A percentile compares a stretch with the other conserved stretches of the same genome.
These are phyloP conservation scores for Sinelater perroti DNA, from an alignment of 2,888 invertebrate species.

Conservation along the genomic window DNA sequence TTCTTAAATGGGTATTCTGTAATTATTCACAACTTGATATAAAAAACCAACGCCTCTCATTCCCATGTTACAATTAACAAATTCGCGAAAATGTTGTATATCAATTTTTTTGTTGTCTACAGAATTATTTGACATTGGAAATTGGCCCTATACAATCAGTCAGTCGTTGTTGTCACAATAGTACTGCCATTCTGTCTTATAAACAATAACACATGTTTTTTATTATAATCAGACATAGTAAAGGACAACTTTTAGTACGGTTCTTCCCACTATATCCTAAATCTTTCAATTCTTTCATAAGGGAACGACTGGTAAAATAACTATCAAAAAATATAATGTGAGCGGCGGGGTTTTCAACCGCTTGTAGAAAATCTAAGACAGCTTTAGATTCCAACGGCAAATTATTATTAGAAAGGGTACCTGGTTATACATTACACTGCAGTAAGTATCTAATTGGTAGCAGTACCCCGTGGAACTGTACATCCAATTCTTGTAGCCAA, in stretches of 20 bases:
- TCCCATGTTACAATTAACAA: no score
- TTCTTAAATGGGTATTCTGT: conserved; percentile 18
- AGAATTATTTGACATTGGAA: no score
- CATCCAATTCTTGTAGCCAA: conserved; percentile 49
- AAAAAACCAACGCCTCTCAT: no score
- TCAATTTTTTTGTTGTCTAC: no score
- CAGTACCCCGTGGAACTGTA: conserved; percentile 45
- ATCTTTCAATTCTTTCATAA: conserved; percentile 24
- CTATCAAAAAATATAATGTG: conserved; percentile 42
- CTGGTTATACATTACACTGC: conserved; percentile 40
- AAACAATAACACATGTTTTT: no score
- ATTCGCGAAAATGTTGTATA: no score
- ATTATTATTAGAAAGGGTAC: no score
- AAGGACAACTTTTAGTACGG: conserved; percentile 31
- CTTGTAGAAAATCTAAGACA: conserved; percentile 38
- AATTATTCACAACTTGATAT: no score
- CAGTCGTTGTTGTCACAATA: conserved; percentile 37
- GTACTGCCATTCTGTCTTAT: conserved; percentile 44
- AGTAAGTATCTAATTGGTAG: conserved; percentile 43
- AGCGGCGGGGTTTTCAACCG: conserved; percentile 22
- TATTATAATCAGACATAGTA: conserved; percentile 6
- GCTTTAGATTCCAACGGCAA: conserved; percentile 38
- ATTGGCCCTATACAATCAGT: conserved; percentile 33
- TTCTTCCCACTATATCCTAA: conserved; percentile 25
- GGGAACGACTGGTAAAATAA: conserved; percentile 35